Evolutionary conservation across 2,888 invertebrate genomes (phyloP).

Genomic region (Andrena dorsata): DNA sequence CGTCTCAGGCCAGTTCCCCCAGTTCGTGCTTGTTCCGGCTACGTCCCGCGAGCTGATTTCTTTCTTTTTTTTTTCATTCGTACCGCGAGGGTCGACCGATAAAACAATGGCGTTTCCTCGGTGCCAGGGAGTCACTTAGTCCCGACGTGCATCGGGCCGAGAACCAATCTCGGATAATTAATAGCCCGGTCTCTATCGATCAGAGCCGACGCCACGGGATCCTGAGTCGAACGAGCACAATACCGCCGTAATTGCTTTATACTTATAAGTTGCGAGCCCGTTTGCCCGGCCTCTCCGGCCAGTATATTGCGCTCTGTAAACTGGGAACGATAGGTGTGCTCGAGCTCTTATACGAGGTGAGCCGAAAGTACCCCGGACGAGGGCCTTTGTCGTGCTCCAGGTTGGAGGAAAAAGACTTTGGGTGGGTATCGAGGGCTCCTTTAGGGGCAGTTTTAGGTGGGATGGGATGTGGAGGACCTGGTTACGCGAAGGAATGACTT

Average conservation of each 20-base stretch:
- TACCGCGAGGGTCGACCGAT: slow-evolving; percentile 50
- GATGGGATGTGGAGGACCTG: neutral
- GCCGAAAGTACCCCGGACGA: neutral
- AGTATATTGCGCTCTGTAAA: slow-evolving; percentile 66
- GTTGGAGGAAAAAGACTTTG: neutral
- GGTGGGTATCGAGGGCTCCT: neutral
- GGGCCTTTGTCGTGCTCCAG: neutral
- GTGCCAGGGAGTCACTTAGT: slow-evolving; percentile 72
- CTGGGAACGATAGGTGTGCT: slow-evolving; percentile 32
- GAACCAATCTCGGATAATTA: slow-evolving; percentile 79
- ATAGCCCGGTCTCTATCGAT: slow-evolving; percentile 78
- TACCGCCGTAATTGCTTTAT: slow-evolving; percentile 75
- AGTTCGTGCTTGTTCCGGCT: slow-evolving; percentile 58
- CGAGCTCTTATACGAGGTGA: slow-evolving; percentile 30
- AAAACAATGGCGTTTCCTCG: slow-evolving; percentile 71
- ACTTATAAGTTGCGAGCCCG: slow-evolving; percentile 71
- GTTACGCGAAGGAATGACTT: too few relatives aligned
- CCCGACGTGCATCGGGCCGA: slow-evolving; percentile 69
- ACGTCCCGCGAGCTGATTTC: slow-evolving; percentile 54
- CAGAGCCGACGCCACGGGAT: slow-evolving; percentile 66
- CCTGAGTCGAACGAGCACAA: slow-evolving; percentile 66
- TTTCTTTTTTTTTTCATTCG: slow-evolving; percentile 11
- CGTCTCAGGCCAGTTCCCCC: slow-evolving; percentile 43
- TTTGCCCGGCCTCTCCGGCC: slow-evolving; percentile 36
- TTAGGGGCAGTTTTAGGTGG: neutral